These are phyloP conservation scores for Colistium nudipinnis DNA, from an alignment of 2,113 vertebrate species.

Conservation along the genomic window DNA sequence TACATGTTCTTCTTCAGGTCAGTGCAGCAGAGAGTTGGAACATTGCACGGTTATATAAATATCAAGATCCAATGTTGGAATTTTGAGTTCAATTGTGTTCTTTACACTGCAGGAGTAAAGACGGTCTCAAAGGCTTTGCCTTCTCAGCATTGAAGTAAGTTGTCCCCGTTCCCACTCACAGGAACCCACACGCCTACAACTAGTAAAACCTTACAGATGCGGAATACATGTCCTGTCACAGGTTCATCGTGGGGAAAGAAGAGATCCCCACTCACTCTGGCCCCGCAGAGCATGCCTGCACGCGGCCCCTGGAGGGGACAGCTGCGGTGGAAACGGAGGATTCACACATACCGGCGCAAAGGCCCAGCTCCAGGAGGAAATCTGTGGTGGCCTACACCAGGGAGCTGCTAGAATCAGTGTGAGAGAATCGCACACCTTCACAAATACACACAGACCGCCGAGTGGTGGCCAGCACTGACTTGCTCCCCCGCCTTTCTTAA, in stretches of 20 bases:
- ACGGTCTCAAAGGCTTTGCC: constrained; percentile 96
- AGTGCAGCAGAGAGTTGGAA: constrained; percentile 26
- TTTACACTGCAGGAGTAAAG: constrained; percentile 87
- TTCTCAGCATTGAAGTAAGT: constrained; percentile 98
- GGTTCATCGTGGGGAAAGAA: constrained; percentile 96
- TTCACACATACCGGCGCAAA: constrained; percentile 43
- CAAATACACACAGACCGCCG: not conserved
- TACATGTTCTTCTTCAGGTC: constrained; percentile 86
- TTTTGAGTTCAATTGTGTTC: constrained; percentile 22
- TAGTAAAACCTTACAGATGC: too few species aligned
- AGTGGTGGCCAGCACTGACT: not conserved
- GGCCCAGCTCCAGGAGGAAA: constrained; percentile 74
- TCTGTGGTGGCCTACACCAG: constrained; percentile 79
- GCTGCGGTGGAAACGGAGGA: constrained; percentile 62
- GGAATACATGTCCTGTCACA: constrained; percentile 59
- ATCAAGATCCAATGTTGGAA: not conserved
- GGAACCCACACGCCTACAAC: too few species aligned
- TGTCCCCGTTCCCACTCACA: not conserved
- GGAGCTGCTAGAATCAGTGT: constrained; percentile 90
- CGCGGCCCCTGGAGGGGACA: constrained; percentile 74
- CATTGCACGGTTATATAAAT: not conserved
- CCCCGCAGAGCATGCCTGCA: constrained; percentile 77
- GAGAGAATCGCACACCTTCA: constrained; percentile 69
- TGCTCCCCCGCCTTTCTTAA: not conserved
- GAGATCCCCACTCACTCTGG: constrained; percentile 91